Evolutionary conservation across 2,797 vertebrate genomes (phyloP).

Genomic region (Notamacropus eugenii): DNA sequence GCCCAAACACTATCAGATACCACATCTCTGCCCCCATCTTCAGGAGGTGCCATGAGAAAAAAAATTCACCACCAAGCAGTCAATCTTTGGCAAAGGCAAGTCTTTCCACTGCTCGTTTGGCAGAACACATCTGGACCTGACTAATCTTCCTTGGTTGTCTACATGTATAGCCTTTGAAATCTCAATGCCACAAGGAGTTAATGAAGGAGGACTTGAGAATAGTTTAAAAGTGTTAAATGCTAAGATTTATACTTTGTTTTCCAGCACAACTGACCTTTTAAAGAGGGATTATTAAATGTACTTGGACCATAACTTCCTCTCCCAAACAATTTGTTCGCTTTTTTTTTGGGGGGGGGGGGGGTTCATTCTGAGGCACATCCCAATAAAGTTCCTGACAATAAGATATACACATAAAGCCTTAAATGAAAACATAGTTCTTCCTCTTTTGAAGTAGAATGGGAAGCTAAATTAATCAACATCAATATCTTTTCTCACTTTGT

Average conservation of each 20-base stretch:
- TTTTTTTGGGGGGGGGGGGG: no score
- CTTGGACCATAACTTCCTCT: background rate
- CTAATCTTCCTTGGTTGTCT: background rate
- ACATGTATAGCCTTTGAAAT: background rate
- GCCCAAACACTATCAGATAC: background rate
- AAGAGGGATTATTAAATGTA: background rate
- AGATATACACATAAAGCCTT: background rate
- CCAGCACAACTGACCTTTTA: background rate
- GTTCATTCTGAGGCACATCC: background rate
- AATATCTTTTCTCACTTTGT: background rate
- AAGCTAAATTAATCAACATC: background rate
- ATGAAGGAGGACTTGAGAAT: background rate
- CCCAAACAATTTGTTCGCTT: background rate
- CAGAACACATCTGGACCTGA: background rate
- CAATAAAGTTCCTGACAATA: background rate
- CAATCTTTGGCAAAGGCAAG: background rate
- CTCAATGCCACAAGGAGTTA: background rate
- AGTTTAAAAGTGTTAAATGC: background rate
- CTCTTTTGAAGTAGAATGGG: background rate
- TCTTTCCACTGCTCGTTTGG: background rate
- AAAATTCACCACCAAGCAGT: background rate
- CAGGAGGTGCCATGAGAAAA: background rate
- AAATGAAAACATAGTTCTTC: background rate
- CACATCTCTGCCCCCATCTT: background rate
- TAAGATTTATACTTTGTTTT: background rate